phyloP scores from a whole-genome alignment of 1,140 invertebrate genomes.

The Acyrthosiphon pisum region DNA sequence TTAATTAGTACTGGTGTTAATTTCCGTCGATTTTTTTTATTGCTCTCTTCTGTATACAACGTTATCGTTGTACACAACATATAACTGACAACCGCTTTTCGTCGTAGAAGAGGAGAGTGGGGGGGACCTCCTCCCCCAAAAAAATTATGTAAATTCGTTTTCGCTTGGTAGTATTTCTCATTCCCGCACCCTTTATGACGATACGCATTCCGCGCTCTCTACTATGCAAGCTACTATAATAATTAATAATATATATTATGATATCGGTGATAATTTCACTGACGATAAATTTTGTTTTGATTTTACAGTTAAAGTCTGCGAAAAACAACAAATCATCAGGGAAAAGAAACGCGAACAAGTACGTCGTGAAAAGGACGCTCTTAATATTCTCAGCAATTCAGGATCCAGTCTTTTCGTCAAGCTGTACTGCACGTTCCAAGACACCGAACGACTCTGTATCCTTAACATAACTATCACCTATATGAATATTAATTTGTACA shows the following conservation, averaged over 20 bases:
- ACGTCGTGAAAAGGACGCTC: slow-evolving; percentile 88
- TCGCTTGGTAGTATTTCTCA: not conserved
- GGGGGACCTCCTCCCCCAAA: not conserved
- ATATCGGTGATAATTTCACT: not conserved
- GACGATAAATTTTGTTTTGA: slow-evolving; percentile 60
- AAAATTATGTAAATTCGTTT: not conserved
- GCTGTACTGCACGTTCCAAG: slow-evolving; percentile 96
- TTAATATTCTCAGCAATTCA: slow-evolving; percentile 75
- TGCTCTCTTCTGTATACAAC: not conserved
- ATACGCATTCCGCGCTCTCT: not conserved
- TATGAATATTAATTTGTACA: not conserved
- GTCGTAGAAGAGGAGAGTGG: not conserved
- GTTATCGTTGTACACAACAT: not conserved
- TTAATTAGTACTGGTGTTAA: slow-evolving; percentile 30
- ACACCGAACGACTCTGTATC: slow-evolving; percentile 83
- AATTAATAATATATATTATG: not conserved
- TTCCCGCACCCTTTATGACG: not conserved
- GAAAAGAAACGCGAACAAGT: slow-evolving; percentile 95
- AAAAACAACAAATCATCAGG: slow-evolving; percentile 88
- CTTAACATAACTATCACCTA: slow-evolving; percentile 47
- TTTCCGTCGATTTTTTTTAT: not conserved
- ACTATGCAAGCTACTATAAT: not conserved
- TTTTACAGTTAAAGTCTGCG: slow-evolving; percentile 91
- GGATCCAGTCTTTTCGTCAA: slow-evolving; percentile 85
- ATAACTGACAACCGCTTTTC: not conserved